Conservation (phyloP, 1,140 invertebrate genomes). For the Ectropis grisescens region DNA sequence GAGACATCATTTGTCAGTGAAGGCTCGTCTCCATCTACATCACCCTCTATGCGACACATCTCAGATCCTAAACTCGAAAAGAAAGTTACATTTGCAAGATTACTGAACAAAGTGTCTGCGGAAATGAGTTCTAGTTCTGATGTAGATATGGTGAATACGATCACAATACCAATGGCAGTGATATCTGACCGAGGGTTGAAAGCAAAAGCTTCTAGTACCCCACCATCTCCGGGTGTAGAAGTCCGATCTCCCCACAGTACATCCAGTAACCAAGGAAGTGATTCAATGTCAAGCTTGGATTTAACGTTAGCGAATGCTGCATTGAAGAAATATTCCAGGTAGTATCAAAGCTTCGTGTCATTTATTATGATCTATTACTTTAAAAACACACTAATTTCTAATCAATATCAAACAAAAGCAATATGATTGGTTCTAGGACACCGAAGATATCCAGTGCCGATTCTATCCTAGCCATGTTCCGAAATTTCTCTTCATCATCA, state of each 20-base stretch:
- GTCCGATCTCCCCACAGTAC: conserved; percentile 73
- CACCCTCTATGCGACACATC: conserved; percentile 65
- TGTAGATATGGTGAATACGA: conserved; percentile 71
- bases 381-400: no score
- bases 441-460: conserved; percentile 78
- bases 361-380: not conserved
- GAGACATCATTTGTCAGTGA: conserved; percentile 73
- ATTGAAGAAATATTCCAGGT: conserved; percentile 61
- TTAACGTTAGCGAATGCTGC: conserved; percentile 65
- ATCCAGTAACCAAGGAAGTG: conserved; percentile 78
- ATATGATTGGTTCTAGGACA: conserved; percentile 21
- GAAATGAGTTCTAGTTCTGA: conserved; percentile 81
- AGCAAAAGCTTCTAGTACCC: conserved; percentile 65
- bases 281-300: conserved; percentile 77
- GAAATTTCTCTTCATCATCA: conserved; percentile 74
- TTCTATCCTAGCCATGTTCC: conserved; percentile 81
- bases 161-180: conserved; percentile 61
- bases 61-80: conserved; percentile 78
- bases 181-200: conserved; percentile 51
- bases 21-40: conserved; percentile 56
- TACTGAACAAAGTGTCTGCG: conserved; percentile 79
- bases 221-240: conserved; percentile 67
- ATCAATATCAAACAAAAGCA: no score
- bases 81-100: conserved; percentile 81
- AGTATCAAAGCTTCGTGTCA: conserved; percentile 1